Base-by-base conservation (phyloP, 2,797 vertebrate genomes). In the Avahi laniger region DNA sequence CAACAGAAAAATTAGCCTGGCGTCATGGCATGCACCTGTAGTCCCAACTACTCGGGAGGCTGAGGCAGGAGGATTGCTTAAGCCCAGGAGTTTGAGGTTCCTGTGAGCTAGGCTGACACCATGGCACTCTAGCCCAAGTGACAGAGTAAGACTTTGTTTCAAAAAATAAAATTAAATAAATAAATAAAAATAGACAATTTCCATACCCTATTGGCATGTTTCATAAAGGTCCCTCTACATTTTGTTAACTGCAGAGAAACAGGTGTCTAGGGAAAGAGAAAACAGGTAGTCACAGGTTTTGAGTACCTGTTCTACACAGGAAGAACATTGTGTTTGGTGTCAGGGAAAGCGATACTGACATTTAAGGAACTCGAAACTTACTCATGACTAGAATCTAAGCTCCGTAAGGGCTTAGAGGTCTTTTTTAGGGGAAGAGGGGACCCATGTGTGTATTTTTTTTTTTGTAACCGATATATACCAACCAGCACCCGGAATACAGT, bases 21-120 rank as follows among this genome's bases (percentile, higher is more conserved):
- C 9, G 0, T 57, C 4, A 9, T 57, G 54, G 9, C 24, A 18
- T 24, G 26, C 11, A 0, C 57, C 10, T 59, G 10, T 59, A 59
- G 10, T 59, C 57, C 57, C 57, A 59, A 24, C 57, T 59, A 26
- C 57, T 26, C 24, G 11, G 57, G 24, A 59, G 57, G 24, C 24
- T 26, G 57, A 59, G 24, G 22, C 24, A 26, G 57, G 4, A 59
- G 57, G 57, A 59, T 1, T 9, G 0, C 4, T 59, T 59, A 24
- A 59, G 24, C 57, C 57, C 57, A 59, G 57, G 24, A 59, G 57
- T 59, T 59, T 3, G 24, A 59, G 57, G 57, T 26, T 26, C 8
- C 57, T 11, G 24, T 59, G 57, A 59, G 57, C 24, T 59, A 59
- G 3, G 54, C 26, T 59, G 24, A 10, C 4, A 3, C 7, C 57